Base-by-base conservation (phyloP, 2,888 invertebrate genomes). In the Polietes domitor region DNA sequence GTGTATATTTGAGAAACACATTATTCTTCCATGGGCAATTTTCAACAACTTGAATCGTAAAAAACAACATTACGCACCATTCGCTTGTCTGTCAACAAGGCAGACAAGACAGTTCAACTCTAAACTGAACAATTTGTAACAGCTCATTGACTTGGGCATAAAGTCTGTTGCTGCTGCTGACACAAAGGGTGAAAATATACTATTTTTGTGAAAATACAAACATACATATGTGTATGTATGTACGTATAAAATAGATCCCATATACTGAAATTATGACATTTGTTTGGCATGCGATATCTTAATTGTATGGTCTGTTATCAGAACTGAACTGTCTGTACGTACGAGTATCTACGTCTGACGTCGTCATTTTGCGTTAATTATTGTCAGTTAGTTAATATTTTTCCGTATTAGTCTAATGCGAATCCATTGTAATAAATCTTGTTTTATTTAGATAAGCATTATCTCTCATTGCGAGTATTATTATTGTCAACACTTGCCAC, bases 91-190 rank as follows among this genome's bases (percentile, higher is more conserved):
- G 21, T 32, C 50, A 71, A n/a, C 58, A 58, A 61, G 61, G 24
- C 19, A 47, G 61, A 28, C 58, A 21, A 68, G 50, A 70, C 21
- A 71, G 43, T 71, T 47, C 47, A 68, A 43, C 41, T 58, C 28
- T 50, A 72, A 47, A 61, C 21, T 15, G 24, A 50, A 17, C 53
- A 76, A 68, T 68, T 76, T 76, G 55, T 68, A 68, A 76, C 41
- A 55, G 68, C 24, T 68, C 68, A 76, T 68, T 75, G 65, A 21
- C 65, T 75, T 75, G n/a, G 21, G 65, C 37, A 55, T 55, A 9
- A 24, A 55, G 55, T 71, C 37, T 37, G 24, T 7, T 41, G 17
- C 19, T 21, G 17, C 28, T 65, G 21, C 21, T 21, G 32, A 17
- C 21, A 43, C 5, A 17, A 50, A 50, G 50, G 50, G n/a, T 50